These are phyloP conservation scores for Melanotaenia parkinsoni DNA, from an alignment of 2,797 vertebrate species.

Conservation along the genomic window DNA sequence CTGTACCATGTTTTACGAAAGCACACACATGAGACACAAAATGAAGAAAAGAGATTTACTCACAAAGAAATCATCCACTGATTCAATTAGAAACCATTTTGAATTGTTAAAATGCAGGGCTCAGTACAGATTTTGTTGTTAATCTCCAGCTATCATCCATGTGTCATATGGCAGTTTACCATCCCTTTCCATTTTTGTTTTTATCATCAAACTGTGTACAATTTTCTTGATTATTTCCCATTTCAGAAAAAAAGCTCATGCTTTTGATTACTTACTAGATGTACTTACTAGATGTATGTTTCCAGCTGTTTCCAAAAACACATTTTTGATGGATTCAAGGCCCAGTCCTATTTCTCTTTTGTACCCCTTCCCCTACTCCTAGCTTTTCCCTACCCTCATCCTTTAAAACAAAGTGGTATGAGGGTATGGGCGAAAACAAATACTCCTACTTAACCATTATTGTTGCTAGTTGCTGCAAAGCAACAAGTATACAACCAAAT, in stretches of 20 bases:
- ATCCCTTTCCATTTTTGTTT: background rate
- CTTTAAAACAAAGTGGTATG: no score
- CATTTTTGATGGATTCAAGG: background rate
- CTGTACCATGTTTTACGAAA: slow-evolving; percentile 23
- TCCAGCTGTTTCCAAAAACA: background rate
- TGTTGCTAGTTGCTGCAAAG: no score
- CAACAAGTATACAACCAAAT: no score
- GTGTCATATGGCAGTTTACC: slow-evolving; percentile 6
- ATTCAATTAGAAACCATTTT: slow-evolving; percentile 19
- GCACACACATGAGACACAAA: background rate
- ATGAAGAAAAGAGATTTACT: background rate
- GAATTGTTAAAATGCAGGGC: slow-evolving; percentile 42
- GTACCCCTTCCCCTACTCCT: no score
- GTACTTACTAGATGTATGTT: background rate
- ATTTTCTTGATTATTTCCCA: background rate
- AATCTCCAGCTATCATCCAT: slow-evolving; percentile 25
- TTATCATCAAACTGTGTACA: background rate
- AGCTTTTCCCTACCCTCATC: no score
- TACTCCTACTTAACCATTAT: no score
- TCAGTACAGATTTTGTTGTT: slow-evolving; percentile 33
- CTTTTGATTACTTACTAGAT: background rate
- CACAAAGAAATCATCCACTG: slow-evolving; percentile 12
- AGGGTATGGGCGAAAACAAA: no score
- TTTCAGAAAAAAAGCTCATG: background rate
- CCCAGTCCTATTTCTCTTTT: no score